Base-by-base conservation (phyloP, 2,888 invertebrate species). In the Elysia crispata region DNA sequence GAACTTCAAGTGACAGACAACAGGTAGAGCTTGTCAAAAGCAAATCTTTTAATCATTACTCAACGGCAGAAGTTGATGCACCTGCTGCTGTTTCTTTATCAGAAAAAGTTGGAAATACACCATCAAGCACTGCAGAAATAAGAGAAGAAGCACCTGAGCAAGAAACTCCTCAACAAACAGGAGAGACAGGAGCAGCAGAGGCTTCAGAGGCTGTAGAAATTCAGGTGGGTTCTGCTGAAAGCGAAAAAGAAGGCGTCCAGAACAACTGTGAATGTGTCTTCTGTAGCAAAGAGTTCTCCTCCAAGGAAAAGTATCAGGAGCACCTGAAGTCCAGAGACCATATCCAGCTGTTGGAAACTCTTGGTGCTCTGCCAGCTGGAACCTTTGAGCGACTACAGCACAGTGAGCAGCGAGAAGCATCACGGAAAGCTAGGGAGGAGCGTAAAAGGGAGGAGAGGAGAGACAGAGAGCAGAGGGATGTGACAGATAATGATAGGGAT, bases 301-400 rank as follows among this genome's bases (percentile, higher is more conserved):
- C 70, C 0, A 33, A 33, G 13, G 76, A 72, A n/a, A 64, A 20
- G 13, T 76, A 72, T 54, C 70, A 62, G 15, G 33, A 41, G 79
- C 99, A 99, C 94, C 94, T 99, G 82, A 95, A 98, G 79, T 97
- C 97, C 84, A 98, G 98, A 93, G 96, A 97, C 94, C 98, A 98
- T 91, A 97, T 98, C 64, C 97, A 97, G 95, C 95, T 96, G 88
- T 93, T 98, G 83, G 98, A 98, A 92, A 97, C 97, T 91, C 93
- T 97, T 84, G 97, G 97, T 80, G 97, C 97, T 92, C 93, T 98
- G 86, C 98, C 98, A 0, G 31, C 79, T 15, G 79, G 79, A 3
- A 96, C 97, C 67, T 97, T 97, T 91, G 97, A 97, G 15, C 97
- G 98, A 93, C 95, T 98, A 90, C 98, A 97, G 93, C 79, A 74